These are phyloP conservation scores for Orthosia incerta DNA, from an alignment of 2,888 invertebrate genomes.

Conservation along the genomic window DNA sequence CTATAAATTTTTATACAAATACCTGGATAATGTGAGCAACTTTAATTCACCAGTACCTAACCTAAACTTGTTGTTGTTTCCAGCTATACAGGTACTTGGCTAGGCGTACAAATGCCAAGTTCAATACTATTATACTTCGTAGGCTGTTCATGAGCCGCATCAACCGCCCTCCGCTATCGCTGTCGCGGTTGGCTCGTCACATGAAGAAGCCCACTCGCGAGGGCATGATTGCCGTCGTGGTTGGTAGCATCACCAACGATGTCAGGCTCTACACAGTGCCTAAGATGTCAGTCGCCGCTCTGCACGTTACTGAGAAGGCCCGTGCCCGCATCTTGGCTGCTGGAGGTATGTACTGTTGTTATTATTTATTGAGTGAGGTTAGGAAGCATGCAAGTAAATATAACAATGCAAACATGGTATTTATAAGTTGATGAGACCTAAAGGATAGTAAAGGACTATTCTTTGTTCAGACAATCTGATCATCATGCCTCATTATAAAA, in stretches of 20 bases:
- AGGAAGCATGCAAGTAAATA: conserved; percentile 53
- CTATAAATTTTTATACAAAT: neutral
- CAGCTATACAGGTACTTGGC: conserved; percentile 99
- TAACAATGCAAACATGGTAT: neutral
- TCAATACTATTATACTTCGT: conserved; percentile 98
- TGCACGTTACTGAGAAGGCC: conserved; percentile 98
- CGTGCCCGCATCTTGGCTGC: conserved; percentile 98
- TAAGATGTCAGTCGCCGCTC: conserved; percentile 98
- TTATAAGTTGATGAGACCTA: neutral
- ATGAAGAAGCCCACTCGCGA: conserved; percentile 97
- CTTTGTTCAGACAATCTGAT: no score
- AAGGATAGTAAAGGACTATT: fast-evolving
- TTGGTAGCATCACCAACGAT: conserved; percentile 99
- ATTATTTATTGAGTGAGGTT: conserved; percentile 50
- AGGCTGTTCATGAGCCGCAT: conserved; percentile 99
- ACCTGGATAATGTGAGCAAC: neutral
- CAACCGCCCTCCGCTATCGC: conserved; percentile 97
- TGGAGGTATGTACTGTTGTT: conserved; percentile 92
- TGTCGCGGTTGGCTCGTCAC: conserved; percentile 96
- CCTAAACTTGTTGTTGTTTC: conserved; percentile 75
- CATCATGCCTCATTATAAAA: no score
- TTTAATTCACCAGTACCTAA: conserved; percentile 25
- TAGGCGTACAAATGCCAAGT: conserved; percentile 98
- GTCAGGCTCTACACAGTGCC: conserved; percentile 97
- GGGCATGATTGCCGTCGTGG: conserved; percentile 97